Percentiles rank a stretch among this genome's conserved stretches.
These are phyloP conservation scores for Numenius arquata DNA, from an alignment of 2,113 vertebrate species.

Conservation along the genomic window DNA sequence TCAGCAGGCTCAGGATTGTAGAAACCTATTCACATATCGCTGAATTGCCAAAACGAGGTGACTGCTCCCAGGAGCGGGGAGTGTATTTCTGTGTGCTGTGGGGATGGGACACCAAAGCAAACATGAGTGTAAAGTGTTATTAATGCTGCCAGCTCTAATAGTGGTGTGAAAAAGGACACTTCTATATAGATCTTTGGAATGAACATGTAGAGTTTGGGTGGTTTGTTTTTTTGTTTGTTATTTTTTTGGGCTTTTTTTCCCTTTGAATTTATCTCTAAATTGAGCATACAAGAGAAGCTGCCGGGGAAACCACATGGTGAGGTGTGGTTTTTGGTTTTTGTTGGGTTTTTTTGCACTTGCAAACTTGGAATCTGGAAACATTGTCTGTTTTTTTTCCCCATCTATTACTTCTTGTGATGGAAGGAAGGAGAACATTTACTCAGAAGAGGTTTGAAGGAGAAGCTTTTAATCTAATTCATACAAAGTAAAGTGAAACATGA, in stretches of 20 bases:
- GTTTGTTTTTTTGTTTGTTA: neutral
- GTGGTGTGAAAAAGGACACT: neutral
- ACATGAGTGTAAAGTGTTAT: neutral
- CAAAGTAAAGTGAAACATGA: neutral
- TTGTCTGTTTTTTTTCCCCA: neutral
- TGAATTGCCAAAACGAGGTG: neutral
- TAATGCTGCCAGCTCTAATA: neutral
- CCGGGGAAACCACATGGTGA: neutral
- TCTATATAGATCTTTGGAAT: neutral
- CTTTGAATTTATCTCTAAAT: neutral
- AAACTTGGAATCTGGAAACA: neutral
- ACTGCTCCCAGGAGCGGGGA: neutral
- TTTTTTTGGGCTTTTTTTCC: neutral
- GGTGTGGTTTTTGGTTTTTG: too few species aligned
- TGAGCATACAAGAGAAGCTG: neutral
- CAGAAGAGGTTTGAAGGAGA: neutral
- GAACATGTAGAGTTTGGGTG: neutral
- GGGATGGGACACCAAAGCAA: neutral
- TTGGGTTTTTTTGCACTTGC: neutral
- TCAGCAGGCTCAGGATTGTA: neutral
- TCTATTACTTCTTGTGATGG: neutral
- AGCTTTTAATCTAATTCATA: neutral
- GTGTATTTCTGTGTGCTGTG: neutral
- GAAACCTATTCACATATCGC: rapidly evolving
- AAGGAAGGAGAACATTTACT: neutral